These are phyloP conservation scores for Ephydatia muelleri DNA, from an alignment of 37 sponge, comb jelly and placozoan species.

Conservation along the genomic window DNA sequence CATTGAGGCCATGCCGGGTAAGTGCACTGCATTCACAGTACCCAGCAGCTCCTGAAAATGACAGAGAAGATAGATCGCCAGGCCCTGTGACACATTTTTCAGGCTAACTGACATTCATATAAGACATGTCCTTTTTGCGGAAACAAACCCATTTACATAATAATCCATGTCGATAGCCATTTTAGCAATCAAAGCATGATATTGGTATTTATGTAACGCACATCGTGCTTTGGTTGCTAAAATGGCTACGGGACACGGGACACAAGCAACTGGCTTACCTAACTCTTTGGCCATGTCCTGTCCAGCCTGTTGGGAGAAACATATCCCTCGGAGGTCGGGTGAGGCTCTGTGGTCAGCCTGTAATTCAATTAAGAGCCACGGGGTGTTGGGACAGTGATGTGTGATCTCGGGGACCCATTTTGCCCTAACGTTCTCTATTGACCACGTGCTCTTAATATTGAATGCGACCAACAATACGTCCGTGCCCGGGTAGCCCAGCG, in stretches of 20 bases:
- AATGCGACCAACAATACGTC: constrained; percentile 71
- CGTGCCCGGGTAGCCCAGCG: constrained; percentile 75
- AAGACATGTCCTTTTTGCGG: no score
- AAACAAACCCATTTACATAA: no score
- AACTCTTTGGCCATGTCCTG: no score
- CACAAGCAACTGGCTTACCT: no score
- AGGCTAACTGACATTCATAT: no score
- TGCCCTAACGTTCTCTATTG: constrained; percentile 43
- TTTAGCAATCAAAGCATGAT: no score
- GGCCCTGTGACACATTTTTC: no score
- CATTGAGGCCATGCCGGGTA: constrained; percentile 30
- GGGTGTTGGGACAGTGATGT: constrained; percentile 67
- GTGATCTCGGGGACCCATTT: constrained; percentile 67
- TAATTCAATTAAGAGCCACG: constrained; percentile 50
- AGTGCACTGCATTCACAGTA: constrained; percentile 83
- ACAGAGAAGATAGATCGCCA: background rate
- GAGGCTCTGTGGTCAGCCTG: constrained; percentile 46
- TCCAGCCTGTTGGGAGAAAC: no score
- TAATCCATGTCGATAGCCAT: no score
- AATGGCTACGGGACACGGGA: no score
- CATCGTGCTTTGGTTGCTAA: no score
- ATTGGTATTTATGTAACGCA: background rate
- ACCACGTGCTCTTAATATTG: constrained; percentile 6
- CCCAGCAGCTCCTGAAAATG: constrained; percentile 42
- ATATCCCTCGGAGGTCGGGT: background rate